Base-by-base conservation (phyloP, 1,140 invertebrate species). In the Drosophila pectinifera region DNA sequence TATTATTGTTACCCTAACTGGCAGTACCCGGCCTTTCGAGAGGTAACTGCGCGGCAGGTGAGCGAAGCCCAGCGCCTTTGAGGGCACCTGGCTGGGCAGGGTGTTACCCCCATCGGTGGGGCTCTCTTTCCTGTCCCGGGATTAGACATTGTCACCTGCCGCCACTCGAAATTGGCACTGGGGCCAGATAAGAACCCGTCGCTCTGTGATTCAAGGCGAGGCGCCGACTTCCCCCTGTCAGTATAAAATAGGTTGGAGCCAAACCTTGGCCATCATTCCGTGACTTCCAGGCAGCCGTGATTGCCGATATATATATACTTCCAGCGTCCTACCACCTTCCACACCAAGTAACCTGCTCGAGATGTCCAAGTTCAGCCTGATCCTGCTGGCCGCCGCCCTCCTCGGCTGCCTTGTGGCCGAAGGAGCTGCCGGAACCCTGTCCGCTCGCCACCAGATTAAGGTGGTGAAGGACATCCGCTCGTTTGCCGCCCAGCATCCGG, bases 91-190 rank as follows among this genome's bases (percentile, higher is more conserved):
- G 14, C 13, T 2, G 0, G 28, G 13, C 6, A 70, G 51, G 13
- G 67, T 56, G 39, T 18, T 31, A 1, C 6, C n/a, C 0, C 2
- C 8, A n/a, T 57, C 51, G 42, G 41, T 20, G 31, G 0, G 7
- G 3, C 20, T 4, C 28, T 3, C 10, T 16, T 61, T 36, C 28
- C 55, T 43, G 26, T 68, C 48, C 54, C 61, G 82, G 82, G 83
- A 88, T 88, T 72, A 77, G 58, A 79, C 48, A 36, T 77, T 88
- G 83, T 89, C 67, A 59, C 48, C 26, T 72, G 49, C 42, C 68
- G 49, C 42, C 68, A 72, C 68, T 86, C 61, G 67, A 83, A 88
- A 88, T 88, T 88, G 84, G 78, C 83, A 89, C 80, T 70, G 57
- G 63, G 62, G 16, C 14, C 46, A 59, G 80, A 83, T 83, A 83